A percentile compares a stretch with the other conserved stretches of the same genome.
Conservation (phyloP, 2,888 invertebrate species). For the Melanostoma scalare region DNA sequence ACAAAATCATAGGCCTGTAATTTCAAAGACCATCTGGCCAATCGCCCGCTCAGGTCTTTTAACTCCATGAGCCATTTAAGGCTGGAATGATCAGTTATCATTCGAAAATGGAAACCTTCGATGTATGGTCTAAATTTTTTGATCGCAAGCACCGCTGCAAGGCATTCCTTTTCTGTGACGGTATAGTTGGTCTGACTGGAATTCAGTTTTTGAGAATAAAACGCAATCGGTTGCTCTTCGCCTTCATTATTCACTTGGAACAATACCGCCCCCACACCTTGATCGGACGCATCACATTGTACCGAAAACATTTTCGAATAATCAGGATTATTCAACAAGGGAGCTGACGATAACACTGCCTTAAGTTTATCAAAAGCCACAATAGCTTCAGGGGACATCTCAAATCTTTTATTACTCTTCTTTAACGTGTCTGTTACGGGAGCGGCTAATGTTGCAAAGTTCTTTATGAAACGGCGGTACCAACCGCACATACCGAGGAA, state of each 20-base stretch:
- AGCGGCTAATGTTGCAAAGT: conserved; percentile 46
- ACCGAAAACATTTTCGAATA: neutral
- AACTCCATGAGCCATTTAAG: neutral
- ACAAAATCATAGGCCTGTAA: conserved; percentile 13
- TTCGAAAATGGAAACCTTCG: no score
- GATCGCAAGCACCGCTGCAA: no score
- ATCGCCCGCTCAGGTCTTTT: conserved; percentile 16
- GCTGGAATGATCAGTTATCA: no score
- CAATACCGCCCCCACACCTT: neutral
- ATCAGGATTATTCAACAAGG: conserved; percentile 6
- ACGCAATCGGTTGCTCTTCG: neutral
- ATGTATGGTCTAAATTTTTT: neutral
- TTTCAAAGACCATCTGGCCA: conserved; percentile 31
- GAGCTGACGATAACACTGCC: conserved; percentile 29
- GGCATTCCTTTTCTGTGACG: neutral
- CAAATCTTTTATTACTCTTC: no score
- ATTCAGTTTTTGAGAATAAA: conserved; percentile 44
- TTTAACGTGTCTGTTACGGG: no score
- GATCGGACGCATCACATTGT: conserved; percentile 34
- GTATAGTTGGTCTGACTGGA: conserved; percentile 4
- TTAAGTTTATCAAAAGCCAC: conserved; percentile 32
- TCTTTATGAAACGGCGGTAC: conserved; percentile 29
- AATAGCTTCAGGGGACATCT: neutral
- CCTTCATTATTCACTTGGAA: no score
- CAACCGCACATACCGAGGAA: conserved; percentile 70